Conservation (phyloP, 2,888 invertebrate genomes). For the Campoplex nolae region DNA sequence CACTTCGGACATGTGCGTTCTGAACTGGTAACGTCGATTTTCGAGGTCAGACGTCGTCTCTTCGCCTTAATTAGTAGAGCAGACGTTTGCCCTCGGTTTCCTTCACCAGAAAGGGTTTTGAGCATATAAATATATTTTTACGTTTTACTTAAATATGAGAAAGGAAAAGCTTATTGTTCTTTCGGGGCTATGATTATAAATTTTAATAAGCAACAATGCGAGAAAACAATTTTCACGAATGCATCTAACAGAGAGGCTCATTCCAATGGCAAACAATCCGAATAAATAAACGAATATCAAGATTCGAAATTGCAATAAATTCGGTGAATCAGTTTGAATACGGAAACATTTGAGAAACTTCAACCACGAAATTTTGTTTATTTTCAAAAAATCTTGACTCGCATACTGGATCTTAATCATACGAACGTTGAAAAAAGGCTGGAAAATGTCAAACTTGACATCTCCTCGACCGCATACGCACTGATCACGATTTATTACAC, state of each 20-base stretch:
- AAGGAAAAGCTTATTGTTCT: not conserved
- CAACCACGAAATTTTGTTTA: not conserved
- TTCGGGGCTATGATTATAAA: not conserved
- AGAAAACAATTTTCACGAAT: not conserved
- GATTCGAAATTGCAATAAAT: not conserved
- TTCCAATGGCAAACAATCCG: not conserved
- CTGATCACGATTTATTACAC: constrained; percentile 29
- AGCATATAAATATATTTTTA: not conserved
- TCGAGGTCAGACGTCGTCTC: constrained; percentile 62
- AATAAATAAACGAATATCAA: not conserved
- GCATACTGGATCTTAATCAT: not conserved
- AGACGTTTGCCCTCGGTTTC: constrained; percentile 35
- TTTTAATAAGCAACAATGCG: not conserved
- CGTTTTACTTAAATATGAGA: constrained; percentile 7
- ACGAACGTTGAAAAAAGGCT: not conserved
- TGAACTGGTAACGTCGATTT: constrained; percentile 43
- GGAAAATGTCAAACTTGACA: not conserved
- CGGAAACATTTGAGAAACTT: not conserved
- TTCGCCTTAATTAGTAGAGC: constrained; percentile 64
- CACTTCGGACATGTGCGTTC: constrained; percentile 8
- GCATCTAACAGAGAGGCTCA: not conserved
- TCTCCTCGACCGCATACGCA: not conserved
- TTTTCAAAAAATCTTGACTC: not conserved
- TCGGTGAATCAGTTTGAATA: not conserved
- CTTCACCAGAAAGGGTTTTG: constrained; percentile 41